Base-by-base conservation (phyloP, 2,113 vertebrate species). In the Porphyrio hochstetteri region DNA sequence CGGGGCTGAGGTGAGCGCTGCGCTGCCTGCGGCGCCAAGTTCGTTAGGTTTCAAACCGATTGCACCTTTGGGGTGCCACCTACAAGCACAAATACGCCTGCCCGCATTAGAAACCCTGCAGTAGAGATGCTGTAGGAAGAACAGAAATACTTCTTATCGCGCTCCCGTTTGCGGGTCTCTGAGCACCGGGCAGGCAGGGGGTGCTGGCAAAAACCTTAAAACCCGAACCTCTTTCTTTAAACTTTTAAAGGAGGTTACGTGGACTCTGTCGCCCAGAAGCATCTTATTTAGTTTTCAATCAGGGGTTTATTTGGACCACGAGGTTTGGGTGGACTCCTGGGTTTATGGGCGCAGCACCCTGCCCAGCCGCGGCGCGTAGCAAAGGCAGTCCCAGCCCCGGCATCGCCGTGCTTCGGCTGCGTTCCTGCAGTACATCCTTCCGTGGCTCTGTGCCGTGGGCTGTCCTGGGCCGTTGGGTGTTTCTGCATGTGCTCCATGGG, bases 371-470 rank as follows among this genome's bases (percentile, higher is more conserved):
- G 5, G 6, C 0, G 33, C 5, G 3, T 2, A 16, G 5, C 25
- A 35, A n/a, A 29, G 10, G 3, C 1, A 5, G 9, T 5, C 10
- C 13, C 21, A 20, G 16, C 24, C 16, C n/a, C 5, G 85, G 57
- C 67, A 5, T 18, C 29, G 3, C 16, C 10, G 1, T 0, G 10
- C 12, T 67, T 40, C 16, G 24, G 50, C 52, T 44, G 2, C 31
- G 3, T 4, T 24, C 28, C 48, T 29, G 7, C 20, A 16, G 27
- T 4, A 38, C 24, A 20, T 46, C 35, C 52, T 46, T n/a, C 52
- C 0, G 16, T 11, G 5, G 38, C 71, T 46, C 67, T 23, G 4
- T 2, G 1, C 4, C 6, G 27, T 4, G 4, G 36, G 13, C 21
- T 61, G 72, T 61, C 21, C 46, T 5, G 12, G 14, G 38, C 9